Percentiles rank a stretch among this genome's conserved stretches.
Conservation (phyloP, 2,888 invertebrate genomes). For the Colletes collaris region DNA sequence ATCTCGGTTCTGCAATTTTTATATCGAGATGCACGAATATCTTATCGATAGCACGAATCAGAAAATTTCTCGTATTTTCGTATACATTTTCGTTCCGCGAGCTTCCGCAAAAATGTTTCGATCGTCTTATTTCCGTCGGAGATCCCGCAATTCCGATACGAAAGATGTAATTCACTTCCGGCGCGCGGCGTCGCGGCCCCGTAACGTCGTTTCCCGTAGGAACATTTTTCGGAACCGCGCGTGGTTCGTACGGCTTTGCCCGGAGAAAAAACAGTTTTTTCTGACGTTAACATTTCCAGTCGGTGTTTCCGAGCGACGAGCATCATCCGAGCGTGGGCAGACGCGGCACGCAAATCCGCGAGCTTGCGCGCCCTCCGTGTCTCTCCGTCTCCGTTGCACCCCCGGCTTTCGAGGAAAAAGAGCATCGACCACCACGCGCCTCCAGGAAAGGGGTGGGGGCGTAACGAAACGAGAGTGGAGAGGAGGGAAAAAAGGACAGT, state of each 20-base stretch:
- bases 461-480: conserved; percentile 47
- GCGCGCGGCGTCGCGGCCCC: neutral
- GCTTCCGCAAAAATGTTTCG: conserved; percentile 14
- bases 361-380: conserved; percentile 50
- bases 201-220: conserved; percentile 29
- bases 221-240: conserved; percentile 20
- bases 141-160: neutral
- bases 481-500: conserved; percentile 42
- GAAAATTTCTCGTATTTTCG: too few relatives aligned
- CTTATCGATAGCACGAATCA: too few relatives aligned
- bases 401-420: conserved; percentile 35
- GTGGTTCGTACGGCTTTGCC: neutral
- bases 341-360: conserved; percentile 52
- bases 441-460: conserved; percentile 37
- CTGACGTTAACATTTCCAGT: conserved; percentile 28
- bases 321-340: conserved; percentile 36
- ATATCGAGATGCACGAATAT: too few relatives aligned
- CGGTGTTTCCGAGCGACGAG: conserved; percentile 31
- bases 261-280: conserved; percentile 6
- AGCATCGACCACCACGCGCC: conserved; percentile 46
- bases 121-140: too few relatives aligned
- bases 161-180: conserved; percentile 12
- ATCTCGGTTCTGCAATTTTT: too few relatives aligned
- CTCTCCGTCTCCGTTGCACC: neutral
- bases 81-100: too few relatives aligned